Percentiles rank a stretch among this genome's conserved stretches.
Conservation (phyloP, 2,888 invertebrate genomes). For the Schizotus pectinicornis region DNA sequence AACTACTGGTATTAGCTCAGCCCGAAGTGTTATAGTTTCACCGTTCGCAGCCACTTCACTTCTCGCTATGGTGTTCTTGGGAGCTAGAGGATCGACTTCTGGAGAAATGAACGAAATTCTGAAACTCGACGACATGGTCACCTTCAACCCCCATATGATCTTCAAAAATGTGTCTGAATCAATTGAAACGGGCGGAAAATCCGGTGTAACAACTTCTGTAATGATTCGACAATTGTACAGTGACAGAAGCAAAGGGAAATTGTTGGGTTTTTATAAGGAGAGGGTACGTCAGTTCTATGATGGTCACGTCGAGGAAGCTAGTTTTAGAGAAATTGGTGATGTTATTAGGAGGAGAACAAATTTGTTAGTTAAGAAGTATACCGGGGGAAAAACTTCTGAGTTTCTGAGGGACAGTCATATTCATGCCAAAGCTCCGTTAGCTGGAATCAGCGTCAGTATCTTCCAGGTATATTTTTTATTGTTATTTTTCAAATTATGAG, state of each 20-base stretch:
- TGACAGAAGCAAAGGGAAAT: conserved; percentile 78
- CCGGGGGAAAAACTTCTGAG: conserved; percentile 77
- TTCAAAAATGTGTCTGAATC: conserved; percentile 87
- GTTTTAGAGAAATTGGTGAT: conserved; percentile 82
- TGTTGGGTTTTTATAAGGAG: conserved; percentile 86
- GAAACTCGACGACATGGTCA: conserved; percentile 84
- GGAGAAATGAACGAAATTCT: conserved; percentile 90
- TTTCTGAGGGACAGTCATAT: conserved; percentile 77
- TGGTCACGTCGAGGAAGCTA: conserved; percentile 84
- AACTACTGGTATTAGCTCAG: conserved; percentile 72
- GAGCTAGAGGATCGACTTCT: conserved; percentile 84
- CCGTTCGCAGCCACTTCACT: conserved; percentile 86
- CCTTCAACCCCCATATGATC: conserved; percentile 88
- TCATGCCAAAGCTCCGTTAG: conserved; percentile 75
- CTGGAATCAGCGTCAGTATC: conserved; percentile 82
- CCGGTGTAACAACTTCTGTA: conserved; percentile 78
- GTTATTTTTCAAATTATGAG: too few relatives aligned
- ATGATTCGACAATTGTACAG: conserved; percentile 85
- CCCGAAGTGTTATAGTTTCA: conserved; percentile 79
- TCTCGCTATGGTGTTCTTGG: conserved; percentile 89
- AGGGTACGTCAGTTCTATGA: conserved; percentile 87
- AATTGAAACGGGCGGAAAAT: conserved; percentile 69
- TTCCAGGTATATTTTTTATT: conserved; percentile 67
- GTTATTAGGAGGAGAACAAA: conserved; percentile 83
- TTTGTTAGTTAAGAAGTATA: conserved; percentile 77